Percentiles rank a stretch among this genome's conserved stretches.
Evolutionary conservation across 2,113 vertebrate genomes (phyloP).

Genomic region (Henicopernis longicauda): DNA sequence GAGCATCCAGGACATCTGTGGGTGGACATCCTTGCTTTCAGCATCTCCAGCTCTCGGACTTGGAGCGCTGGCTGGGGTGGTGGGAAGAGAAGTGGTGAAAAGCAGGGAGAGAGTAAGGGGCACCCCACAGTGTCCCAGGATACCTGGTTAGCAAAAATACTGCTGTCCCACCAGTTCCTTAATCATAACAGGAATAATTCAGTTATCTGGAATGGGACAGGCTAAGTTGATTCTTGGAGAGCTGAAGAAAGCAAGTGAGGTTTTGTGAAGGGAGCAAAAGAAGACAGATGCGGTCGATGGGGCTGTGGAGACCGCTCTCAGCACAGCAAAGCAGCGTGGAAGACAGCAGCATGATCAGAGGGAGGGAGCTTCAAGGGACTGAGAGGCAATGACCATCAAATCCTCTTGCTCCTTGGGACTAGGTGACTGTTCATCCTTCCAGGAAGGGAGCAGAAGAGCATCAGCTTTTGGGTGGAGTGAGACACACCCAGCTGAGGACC

Average conservation of each 20-base stretch:
- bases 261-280: neutral
- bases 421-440: neutral
- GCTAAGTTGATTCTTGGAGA: neutral
- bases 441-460: neutral
- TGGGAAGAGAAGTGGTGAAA: neutral
- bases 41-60: neutral
- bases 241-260: neutral
- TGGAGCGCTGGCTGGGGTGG: neutral
- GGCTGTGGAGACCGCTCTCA: neutral
- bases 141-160: neutral
- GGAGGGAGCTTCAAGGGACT: neutral
- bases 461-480: neutral
- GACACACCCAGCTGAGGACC: neutral
- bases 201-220: neutral
- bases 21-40: neutral
- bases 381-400: neutral
- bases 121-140: too few species aligned
- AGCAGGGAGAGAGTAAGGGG: neutral
- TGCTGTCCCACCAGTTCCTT: neutral
- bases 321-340: neutral
- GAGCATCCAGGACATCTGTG: neutral
- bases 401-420: neutral
- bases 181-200: neutral
- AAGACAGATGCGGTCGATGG: neutral
- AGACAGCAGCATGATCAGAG: neutral